Percentiles rank a stretch among this genome's conserved stretches.
Evolutionary conservation across 2,888 invertebrate genomes (phyloP).

Genomic region (Villa cingulata): DNA sequence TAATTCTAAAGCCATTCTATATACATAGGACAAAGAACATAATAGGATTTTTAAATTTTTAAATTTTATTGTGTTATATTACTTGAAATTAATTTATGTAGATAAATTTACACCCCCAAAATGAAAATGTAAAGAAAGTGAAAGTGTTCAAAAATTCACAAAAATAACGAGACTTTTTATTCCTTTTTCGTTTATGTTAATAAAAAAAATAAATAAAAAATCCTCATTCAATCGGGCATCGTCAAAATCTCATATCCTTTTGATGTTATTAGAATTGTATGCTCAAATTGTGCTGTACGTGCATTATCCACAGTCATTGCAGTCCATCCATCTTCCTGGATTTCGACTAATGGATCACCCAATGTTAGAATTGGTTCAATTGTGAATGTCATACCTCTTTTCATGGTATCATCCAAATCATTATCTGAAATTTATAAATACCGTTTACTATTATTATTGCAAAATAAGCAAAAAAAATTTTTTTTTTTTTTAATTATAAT

Average conservation of each 20-base stretch:
- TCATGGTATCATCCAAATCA: slow-evolving; percentile 54
- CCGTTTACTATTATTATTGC: not conserved
- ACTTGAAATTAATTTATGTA: too few species aligned
- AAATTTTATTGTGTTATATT: too few species aligned
- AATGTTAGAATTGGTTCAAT: slow-evolving; percentile 81
- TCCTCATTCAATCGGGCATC: slow-evolving; percentile 18
- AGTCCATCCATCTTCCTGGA: slow-evolving; percentile 87
- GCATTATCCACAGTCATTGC: slow-evolving; percentile 68
- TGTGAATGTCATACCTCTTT: slow-evolving; percentile 86
- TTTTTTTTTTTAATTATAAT: too few species aligned
- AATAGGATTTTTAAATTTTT: too few species aligned
- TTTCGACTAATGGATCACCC: slow-evolving; percentile 50
- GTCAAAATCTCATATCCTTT: slow-evolving; percentile 70
- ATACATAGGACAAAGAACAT: too few species aligned
- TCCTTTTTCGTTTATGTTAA: too few species aligned
- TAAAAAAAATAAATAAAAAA: too few species aligned
- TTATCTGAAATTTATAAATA: slow-evolving; percentile 40
- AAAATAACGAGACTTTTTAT: too few species aligned
- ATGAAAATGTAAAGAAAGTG: too few species aligned
- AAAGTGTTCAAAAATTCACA: too few species aligned
- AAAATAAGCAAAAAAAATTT: not conserved
- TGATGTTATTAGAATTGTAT: slow-evolving; percentile 74
- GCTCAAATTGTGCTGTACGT: slow-evolving; percentile 81
- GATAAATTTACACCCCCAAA: too few species aligned
- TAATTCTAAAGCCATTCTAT: too few species aligned